A percentile compares a stretch with the other conserved stretches of the same genome.
These are phyloP conservation scores for Elysia crispata DNA, from an alignment of 2,888 invertebrate genomes.

Conservation along the genomic window DNA sequence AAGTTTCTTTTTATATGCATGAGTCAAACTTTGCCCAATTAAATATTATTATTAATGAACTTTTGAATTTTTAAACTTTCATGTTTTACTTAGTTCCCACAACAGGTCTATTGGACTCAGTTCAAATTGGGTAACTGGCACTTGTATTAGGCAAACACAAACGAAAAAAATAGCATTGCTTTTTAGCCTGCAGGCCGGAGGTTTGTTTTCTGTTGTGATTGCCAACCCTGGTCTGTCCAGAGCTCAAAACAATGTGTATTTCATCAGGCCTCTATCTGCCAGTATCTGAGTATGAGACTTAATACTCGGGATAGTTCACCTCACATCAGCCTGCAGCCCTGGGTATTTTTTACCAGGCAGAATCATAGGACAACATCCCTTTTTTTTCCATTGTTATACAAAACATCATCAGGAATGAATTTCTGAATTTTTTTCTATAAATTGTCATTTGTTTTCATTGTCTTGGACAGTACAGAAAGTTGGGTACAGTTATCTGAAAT, in stretches of 20 bases:
- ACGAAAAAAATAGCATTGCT: conserved; percentile 36
- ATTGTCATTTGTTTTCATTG: too few species aligned
- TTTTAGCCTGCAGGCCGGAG: conserved; percentile 46
- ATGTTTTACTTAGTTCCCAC: too few species aligned
- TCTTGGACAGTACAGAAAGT: too few species aligned
- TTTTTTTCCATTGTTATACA: not conserved
- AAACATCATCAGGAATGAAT: conserved; percentile 3
- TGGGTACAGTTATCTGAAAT: too few species aligned
- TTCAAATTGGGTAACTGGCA: not conserved
- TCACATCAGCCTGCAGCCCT: too few species aligned
- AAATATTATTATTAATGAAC: not conserved
- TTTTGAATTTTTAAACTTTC: too few species aligned
- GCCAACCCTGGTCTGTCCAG: conserved; percentile 44
- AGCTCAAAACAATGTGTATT: conserved; percentile 44
- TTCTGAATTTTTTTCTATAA: not conserved
- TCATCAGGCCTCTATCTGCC: not conserved
- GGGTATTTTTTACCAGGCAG: not conserved
- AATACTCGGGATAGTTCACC: too few species aligned
- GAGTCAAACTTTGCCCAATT: not conserved
- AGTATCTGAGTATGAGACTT: not conserved
- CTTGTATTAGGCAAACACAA: not conserved
- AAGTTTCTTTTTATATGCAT: too few species aligned
- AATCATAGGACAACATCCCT: not conserved
- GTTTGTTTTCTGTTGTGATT: conserved; percentile 27
- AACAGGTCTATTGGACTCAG: not conserved